Evolutionary conservation across 2,797 vertebrate species (phyloP).

Genomic region (Sebastiscus tertius): DNA sequence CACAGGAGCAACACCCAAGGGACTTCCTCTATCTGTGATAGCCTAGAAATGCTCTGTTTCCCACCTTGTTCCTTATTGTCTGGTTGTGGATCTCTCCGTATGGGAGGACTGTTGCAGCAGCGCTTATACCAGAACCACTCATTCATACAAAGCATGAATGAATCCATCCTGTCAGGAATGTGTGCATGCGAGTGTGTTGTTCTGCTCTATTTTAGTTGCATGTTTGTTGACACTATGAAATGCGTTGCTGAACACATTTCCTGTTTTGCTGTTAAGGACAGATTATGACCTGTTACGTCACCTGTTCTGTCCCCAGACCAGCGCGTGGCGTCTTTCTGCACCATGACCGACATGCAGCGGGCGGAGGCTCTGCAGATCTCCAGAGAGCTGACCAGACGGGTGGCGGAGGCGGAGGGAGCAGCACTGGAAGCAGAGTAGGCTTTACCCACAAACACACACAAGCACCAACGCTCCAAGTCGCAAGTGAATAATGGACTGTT

Average conservation of each 20-base stretch:
- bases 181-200: constrained; percentile 35
- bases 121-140: constrained; percentile 14
- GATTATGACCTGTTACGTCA: constrained; percentile 35
- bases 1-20: constrained; percentile 45
- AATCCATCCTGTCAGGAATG: constrained; percentile 44
- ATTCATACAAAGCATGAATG: constrained; percentile 58
- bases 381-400: constrained; percentile 87
- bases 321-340: constrained; percentile 93
- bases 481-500: constrained; percentile 13
- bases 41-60: constrained; percentile 47
- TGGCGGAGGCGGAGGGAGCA: constrained; percentile 86
- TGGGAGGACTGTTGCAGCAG: background rate
- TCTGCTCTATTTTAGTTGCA: constrained; percentile 37
- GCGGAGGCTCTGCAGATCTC: constrained; percentile 87
- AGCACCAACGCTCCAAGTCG: background rate
- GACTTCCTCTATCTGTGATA: constrained; percentile 38
- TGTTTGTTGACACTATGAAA: constrained; percentile 6
- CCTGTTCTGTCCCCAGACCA: constrained; percentile 86
- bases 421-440: constrained; percentile 88
- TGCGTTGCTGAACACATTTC: constrained; percentile 2
- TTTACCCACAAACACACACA: constrained; percentile 38
- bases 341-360: constrained; percentile 92
- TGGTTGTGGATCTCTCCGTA: constrained; percentile 7
- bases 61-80: constrained; percentile 53
- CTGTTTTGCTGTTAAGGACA: constrained; percentile 7